Conservation (phyloP, 2,797 vertebrate species). For the Phrynocephalus vlangalii region DNA sequence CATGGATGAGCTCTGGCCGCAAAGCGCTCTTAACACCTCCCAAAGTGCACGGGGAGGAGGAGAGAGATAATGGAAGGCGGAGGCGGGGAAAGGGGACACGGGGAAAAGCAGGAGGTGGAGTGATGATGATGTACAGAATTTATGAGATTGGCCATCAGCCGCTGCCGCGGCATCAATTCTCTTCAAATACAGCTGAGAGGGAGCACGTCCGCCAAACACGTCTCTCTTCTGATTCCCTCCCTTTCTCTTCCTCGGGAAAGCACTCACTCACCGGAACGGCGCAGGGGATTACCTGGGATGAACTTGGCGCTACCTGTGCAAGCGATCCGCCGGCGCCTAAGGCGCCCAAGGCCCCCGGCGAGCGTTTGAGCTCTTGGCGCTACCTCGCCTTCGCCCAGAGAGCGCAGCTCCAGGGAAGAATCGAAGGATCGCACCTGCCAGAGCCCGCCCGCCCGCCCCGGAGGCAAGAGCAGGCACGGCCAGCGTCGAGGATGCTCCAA, state of each 20-base stretch:
- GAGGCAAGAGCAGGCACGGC: too few species aligned
- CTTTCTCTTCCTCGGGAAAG: conserved; percentile 46
- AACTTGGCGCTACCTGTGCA: conserved; percentile 51
- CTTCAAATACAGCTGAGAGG: conserved; percentile 69
- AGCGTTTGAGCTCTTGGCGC: conserved; percentile 53
- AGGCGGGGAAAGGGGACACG: conserved; percentile 70
- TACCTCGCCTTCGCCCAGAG: neutral
- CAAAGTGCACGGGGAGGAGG: neutral
- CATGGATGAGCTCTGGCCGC: neutral
- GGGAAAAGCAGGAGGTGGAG: conserved; percentile 72
- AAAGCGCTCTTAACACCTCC: neutral
- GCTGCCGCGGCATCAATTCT: conserved; percentile 58
- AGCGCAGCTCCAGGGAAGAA: neutral
- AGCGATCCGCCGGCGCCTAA: conserved; percentile 54
- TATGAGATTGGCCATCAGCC: conserved; percentile 78
- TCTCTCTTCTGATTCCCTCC: neutral
- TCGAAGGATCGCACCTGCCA: neutral
- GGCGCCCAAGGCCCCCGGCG: neutral
- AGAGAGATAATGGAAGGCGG: conserved; percentile 55
- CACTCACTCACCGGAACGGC: conserved; percentile 47
- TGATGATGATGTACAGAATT: conserved; percentile 66
- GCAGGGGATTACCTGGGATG: conserved; percentile 45
- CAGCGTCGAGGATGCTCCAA: too few species aligned
- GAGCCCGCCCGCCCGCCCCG: too few species aligned
- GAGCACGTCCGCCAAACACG: conserved; percentile 30